Evolutionary conservation across 2,797 vertebrate genomes (phyloP), one percentile per base, ranked within the genome.

Genomic region (Sebastes flavidus): DNA sequence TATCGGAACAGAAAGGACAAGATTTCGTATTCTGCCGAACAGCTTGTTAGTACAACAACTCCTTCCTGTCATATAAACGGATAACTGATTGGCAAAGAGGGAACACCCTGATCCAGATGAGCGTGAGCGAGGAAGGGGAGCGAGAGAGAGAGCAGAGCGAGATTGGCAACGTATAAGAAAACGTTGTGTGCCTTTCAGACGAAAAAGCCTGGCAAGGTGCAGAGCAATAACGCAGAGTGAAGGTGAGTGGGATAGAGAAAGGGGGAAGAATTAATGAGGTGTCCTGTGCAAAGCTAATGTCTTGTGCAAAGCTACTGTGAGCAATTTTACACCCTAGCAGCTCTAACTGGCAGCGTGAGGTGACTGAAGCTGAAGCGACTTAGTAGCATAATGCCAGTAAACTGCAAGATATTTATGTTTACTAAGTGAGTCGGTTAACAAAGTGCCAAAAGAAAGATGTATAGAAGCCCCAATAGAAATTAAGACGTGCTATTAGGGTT

Each of bases 221-320:
- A 36, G 55, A 29, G 36, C 56, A 82, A 30, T 20, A 58, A 71
- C 42, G 68, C 1, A 65, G 14, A 59, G 27, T 63, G 73, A 70
- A 81, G 71, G 52, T 75, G 72, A 82, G 18, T 11, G 32, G 30
- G 13, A 9, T 4, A 29, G 9, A 68, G 29, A 42, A 18, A 18
- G 18, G n/a, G 22, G 69, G 54, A 55, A 36, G 30, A 74, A 75
- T 76, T 80, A 63, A 75, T 52, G 80, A 81, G 55, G 81, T 71
- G 46, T 74, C 38, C 52, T 66, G 58, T 61, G 60, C 72, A 85
- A 54, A 49, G 32, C 22, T 75, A 62, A 69, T 63, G 62, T 61
- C 42, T 71, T 67, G 62, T 55, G 75, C 58, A 68, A 81, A 79
- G 59, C 46, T 36, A 65, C 77, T 38, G 13, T 12, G 65, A 52